Percentiles rank a stretch among this genome's conserved stretches.
Evolutionary conservation across 2,888 invertebrate genomes (phyloP).

Genomic region (Escarpia spicata): DNA sequence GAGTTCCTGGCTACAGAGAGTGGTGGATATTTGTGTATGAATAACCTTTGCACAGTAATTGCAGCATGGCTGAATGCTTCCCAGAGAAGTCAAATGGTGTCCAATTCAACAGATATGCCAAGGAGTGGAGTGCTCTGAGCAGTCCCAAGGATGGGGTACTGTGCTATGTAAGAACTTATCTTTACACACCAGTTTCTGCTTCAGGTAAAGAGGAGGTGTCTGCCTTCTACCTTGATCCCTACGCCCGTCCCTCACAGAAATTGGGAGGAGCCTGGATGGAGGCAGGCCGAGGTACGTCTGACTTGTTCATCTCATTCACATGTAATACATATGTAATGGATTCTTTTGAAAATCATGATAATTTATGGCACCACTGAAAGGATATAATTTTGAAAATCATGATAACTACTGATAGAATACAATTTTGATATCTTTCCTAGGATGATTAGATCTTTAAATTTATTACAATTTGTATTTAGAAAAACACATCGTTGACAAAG

Average conservation of each 20-base stretch:
- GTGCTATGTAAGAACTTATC: not conserved
- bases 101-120: too few relatives aligned
- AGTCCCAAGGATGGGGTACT: too few relatives aligned
- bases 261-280: conserved; percentile 80
- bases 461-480: not conserved
- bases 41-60: too few relatives aligned
- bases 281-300: conserved; percentile 75
- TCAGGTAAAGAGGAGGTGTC: conserved; percentile 69
- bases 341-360: not conserved
- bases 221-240: conserved; percentile 89
- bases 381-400: not conserved
- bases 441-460: not conserved
- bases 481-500: not conserved
- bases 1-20: too few relatives aligned
- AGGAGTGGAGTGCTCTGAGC: too few relatives aligned
- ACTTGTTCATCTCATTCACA: not conserved
- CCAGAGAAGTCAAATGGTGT: too few relatives aligned
- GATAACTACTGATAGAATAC: too few relatives aligned
- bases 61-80: too few relatives aligned
- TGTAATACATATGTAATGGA: not conserved
- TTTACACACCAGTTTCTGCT: not conserved
- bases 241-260: conserved; percentile 75
- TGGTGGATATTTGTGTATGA: too few relatives aligned
- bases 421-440: not conserved
- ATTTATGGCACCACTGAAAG: not conserved